Conservation (phyloP, 2,888 invertebrate genomes). For the Ophraella communa region DNA sequence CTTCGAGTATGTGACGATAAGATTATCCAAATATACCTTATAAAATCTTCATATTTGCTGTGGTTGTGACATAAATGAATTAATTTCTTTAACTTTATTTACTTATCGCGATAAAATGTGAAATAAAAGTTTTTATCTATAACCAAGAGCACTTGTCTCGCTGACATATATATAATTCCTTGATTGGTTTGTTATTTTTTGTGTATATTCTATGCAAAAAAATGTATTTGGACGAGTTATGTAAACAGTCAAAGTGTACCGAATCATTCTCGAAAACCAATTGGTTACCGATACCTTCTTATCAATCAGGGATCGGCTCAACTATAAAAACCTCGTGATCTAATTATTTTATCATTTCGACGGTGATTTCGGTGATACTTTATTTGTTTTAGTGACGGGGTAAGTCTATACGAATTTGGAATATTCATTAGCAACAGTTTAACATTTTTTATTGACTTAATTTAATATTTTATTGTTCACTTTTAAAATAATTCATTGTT, state of each 20-base stretch:
- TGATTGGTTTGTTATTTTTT: constrained; percentile 28
- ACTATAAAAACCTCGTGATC: constrained; percentile 44
- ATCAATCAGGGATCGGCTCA: constrained; percentile 44
- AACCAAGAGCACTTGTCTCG: constrained; percentile 16
- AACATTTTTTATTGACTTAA: background rate
- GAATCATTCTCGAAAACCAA: constrained; percentile 34
- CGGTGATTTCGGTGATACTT: constrained; percentile 35
- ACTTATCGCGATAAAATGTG: constrained; percentile 28
- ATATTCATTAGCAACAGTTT: background rate
- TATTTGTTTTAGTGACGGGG: constrained; percentile 7
- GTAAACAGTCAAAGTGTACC: constrained; percentile 24
- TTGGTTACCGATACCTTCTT: constrained; percentile 41
- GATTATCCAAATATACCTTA: constrained; percentile 12
- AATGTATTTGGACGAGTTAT: constrained; percentile 27
- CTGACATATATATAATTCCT: constrained; percentile 28
- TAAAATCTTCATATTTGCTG: constrained; percentile 19
- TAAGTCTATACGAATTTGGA: constrained; percentile 18
- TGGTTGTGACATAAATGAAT: constrained; percentile 24
- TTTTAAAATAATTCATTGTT: too few species aligned
- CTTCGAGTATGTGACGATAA: constrained; percentile 17
- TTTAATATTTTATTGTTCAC: too few species aligned
- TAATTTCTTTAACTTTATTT: constrained; percentile 37
- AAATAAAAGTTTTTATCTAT: constrained; percentile 33
- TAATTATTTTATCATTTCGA: constrained; percentile 42
- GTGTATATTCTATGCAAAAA: constrained; percentile 20